Evolutionary conservation across 2,888 invertebrate species (phyloP).

Genomic region (Thecophora atra): DNA sequence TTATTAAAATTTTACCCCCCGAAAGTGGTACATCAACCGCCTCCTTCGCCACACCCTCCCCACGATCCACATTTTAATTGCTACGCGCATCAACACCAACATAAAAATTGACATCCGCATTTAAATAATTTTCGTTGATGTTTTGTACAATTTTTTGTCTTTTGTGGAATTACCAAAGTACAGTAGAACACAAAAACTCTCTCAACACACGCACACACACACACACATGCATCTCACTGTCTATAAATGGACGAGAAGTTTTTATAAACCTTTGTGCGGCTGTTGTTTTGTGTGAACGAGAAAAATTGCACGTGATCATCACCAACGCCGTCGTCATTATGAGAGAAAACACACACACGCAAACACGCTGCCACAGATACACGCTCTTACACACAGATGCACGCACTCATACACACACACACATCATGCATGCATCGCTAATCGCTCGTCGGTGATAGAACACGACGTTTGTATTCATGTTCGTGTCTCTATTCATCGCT

Average conservation of each 20-base stretch:
- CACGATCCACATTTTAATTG: too few species aligned
- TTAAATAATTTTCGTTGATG: too few species aligned
- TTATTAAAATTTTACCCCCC: too few species aligned
- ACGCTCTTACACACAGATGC: slow-evolving; percentile 1
- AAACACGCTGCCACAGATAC: slow-evolving; percentile 22
- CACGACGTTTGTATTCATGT: neutral
- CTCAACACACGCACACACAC: slow-evolving; percentile 16
- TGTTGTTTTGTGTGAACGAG: too few species aligned
- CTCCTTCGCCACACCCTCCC: neutral
- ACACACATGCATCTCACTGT: slow-evolving; percentile 5
- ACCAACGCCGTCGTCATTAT: neutral
- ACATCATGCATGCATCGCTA: neutral
- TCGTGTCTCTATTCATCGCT: neutral
- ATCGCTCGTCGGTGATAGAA: neutral
- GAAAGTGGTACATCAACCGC: too few species aligned
- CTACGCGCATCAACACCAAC: too few species aligned
- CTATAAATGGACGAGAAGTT: neutral
- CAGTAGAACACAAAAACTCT: slow-evolving; percentile 2
- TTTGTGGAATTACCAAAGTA: neutral
- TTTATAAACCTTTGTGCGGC: neutral
- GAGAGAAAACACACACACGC: slow-evolving; percentile 27
- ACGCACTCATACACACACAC: slow-evolving; percentile 2
- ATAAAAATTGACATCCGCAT: too few species aligned
- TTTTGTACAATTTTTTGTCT: neutral
- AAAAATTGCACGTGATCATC: too few species aligned